A percentile compares a stretch with the other conserved stretches of the same genome.
These are phyloP conservation scores for Micoletzkya japonica DNA, from an alignment of 2,888 invertebrate genomes.

Conservation along the genomic window DNA sequence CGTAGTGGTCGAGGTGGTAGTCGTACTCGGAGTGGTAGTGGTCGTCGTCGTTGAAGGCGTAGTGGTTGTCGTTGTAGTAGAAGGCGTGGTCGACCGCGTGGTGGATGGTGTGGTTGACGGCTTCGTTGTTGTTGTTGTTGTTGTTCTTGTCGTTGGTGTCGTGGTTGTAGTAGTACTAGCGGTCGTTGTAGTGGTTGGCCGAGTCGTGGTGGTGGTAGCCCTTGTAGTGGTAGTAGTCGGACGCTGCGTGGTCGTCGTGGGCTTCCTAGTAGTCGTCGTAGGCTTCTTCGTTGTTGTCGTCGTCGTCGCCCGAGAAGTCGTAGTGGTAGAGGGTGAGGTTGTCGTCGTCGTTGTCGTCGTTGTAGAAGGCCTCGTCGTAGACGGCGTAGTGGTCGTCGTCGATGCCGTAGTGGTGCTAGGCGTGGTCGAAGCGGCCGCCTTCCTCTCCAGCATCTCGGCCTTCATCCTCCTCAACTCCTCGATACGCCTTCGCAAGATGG, in stretches of 20 bases:
- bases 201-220: neutral
- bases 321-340: neutral
- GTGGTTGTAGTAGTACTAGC: neutral
- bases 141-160: neutral
- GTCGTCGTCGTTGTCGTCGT: conserved; percentile 7
- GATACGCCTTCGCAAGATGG: conserved; percentile 13
- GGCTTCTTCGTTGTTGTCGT: no score
- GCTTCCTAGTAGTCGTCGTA: neutral
- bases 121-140: neutral
- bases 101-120: no score
- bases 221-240: conserved; percentile 1
- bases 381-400: conserved; percentile 7
- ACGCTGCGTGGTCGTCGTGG: neutral
- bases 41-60: neutral
- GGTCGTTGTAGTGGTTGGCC: neutral
- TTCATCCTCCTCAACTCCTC: conserved; percentile 22
- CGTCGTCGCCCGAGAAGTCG: neutral
- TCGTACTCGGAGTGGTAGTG: neutral
- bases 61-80: neutral
- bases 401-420: conserved; percentile 4
- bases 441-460: conserved; percentile 9
- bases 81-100: neutral
- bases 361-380: neutral
- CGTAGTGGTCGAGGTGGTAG: neutral
- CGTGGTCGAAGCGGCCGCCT: neutral